Base-by-base conservation (phyloP, 2,888 invertebrate species). In the Synanthedon formicaeformis region DNA sequence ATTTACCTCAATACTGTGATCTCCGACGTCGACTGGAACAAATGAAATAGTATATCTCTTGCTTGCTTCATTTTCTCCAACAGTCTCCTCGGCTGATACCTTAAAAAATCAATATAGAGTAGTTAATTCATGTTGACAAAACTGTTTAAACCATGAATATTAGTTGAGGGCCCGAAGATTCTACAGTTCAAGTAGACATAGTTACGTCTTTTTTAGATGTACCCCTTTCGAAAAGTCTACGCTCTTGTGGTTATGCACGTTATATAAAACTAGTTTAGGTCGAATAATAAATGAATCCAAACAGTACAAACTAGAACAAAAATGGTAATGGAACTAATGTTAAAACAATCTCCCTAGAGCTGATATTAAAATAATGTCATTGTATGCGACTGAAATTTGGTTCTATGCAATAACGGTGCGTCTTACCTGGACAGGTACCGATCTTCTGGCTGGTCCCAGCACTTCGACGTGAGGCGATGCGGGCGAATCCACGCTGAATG, bases 1-100 rank as follows among this genome's bases (percentile, higher is more conserved):
- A 55, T 86, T 88, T 56, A 93, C 94, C 87, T 97, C 96, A 50
- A 97, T 94, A 59, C 96, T 96, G 73, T 97, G 96, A 80, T 98
- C 98, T 41, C 97, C 96, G 53, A 97, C 96, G 75, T 96, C 96
- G 51, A 93, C 90, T 1, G 96, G 96, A 6, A 94, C 94, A 65
- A 96, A 96, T 52, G 91, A 90, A 10, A 91, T 85, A 12, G 89
- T 90, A 60, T 88, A 91, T 54, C 90, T 82, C 60, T 87, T 86
- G 64, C 87, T 87, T 11, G 85, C 78, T 64, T 87, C 87, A 59
- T 86, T 86, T 58, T 87, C 87, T 2, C 85, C 86, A 1, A 84
- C 71, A 0, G 85, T 84, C 52, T 87, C 87, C 64, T 87, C 87
- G 16, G 87, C 84, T 14, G 85, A 84, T 51, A 87, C 82, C 85